Evolutionary conservation across 2,113 vertebrate genomes (phyloP).

Genomic region (Zeus faber): DNA sequence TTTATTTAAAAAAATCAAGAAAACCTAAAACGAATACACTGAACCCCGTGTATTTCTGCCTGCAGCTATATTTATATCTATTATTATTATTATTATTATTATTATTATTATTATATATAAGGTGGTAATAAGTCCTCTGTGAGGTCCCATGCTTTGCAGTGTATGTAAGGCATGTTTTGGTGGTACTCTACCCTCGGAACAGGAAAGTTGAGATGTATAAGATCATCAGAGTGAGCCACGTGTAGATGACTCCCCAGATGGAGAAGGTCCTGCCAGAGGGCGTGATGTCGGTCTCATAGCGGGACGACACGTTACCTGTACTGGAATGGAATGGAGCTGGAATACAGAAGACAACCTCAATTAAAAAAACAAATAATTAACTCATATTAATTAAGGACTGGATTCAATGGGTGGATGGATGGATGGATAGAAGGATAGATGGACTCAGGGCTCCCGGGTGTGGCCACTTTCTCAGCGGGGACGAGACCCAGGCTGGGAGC

Average conservation of each 20-base stretch:
- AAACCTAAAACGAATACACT: no score
- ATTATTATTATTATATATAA: no score
- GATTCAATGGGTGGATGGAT: no score
- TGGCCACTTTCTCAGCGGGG: no score
- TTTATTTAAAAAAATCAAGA: no score
- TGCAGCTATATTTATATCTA: no score
- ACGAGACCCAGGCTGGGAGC: no score
- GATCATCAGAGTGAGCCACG: conserved; percentile 70
- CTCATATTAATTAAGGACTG: background rate
- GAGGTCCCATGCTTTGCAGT: background rate
- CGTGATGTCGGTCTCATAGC: conserved; percentile 67
- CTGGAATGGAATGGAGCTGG: conserved; percentile 58
- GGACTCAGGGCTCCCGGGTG: no score
- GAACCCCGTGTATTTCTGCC: no score
- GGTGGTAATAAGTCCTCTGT: no score
- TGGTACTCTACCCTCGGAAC: conserved; percentile 64
- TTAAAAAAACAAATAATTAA: background rate
- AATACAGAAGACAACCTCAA: background rate
- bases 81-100: no score
- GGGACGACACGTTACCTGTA: conserved; percentile 62
- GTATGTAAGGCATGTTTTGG: background rate
- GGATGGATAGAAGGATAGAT: no score
- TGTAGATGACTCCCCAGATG: conserved; percentile 76
- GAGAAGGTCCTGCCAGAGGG: conserved; percentile 76
- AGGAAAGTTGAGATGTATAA: conserved; percentile 61